Base-by-base conservation (phyloP, 2,888 invertebrate species). In the Conus canariensis region DNA sequence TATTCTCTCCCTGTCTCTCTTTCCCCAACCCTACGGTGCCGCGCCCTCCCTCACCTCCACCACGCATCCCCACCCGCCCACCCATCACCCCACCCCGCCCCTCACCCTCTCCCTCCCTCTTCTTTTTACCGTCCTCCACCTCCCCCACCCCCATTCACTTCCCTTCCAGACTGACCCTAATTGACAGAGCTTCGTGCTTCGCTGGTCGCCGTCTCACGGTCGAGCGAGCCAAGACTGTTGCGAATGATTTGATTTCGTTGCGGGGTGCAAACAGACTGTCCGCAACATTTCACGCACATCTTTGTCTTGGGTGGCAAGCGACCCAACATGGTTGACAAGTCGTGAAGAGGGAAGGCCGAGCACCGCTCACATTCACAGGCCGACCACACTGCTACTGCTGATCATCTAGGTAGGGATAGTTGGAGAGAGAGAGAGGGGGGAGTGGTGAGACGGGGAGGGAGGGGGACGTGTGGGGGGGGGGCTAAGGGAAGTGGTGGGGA, bases 181-280 rank as follows among this genome's bases (percentile, higher is more conserved):
- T 87, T 87, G 87, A 87, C 87, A 87, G 74, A 19, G 87, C 59
- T 87, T 87, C 58, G 19, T 56, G 87, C 87, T 74, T 87, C 74
- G n/a, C 56, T 87, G 87, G 74, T 25, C 64, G 58, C 16, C 14
- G 16, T 87, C 67, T 87, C 45, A 87, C 87, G 87, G 22, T 87
- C 16, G n/a, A 58, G 22, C 25, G 87, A 3, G 8, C 56, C 74
- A 56, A 58, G 87, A 58, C 87, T 74, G 74, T 87, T 56, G 74
- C 87, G 74, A 86, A 74, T 74, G 87, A 87, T 87, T 87, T 87
- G 87, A 87, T 87, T 87, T 87, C 87, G 74, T 87, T 58, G 87
- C 87, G 58, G 74, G 87, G 87, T 25, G 74, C 45, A 87, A 87
- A 70, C 70, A 74, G 87, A 74, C 87, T 87, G 74, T 87, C 87